Evolutionary conservation across 2,797 vertebrate genomes (phyloP), one percentile per base, ranked within the genome.

Genomic region (Saxicola maurus): DNA sequence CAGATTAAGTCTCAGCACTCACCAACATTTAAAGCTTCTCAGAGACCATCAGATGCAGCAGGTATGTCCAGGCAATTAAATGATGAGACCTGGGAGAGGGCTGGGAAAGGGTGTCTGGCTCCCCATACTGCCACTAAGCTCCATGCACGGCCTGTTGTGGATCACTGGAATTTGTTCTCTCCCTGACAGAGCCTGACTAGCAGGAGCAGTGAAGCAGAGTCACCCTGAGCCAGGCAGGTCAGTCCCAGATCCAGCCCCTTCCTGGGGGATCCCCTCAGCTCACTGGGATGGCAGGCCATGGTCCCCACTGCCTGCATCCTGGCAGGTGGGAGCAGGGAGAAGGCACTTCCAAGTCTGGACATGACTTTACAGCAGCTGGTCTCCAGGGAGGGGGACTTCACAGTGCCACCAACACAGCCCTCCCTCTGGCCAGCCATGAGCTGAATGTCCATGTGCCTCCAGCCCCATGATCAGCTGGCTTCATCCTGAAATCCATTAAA

Each of bases 251-350:
- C 17, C 49, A 83, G 20, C 3, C 6, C 16, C 17, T 56, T 37
- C 14, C 25, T 0, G 20, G 9, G 18, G 3, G 4, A 33, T 2
- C 16, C 5, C 6, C 14, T 56, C 23, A 59, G 16, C 18, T 89
- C 38, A 17, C 52, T 8, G 3, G 14, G 14, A 20, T 0, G 1
- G 19, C 19, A 86, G 77, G n/a, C 4, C 1, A n/a, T 45, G 28
- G 6, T 75, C 11, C 48, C 20, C 14, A 0, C 8, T 72, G 55
- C 25, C 66, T 68, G n/a, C 66, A 35, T 43, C 23, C 71, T 40
- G 48, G 33, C n/a, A 75, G 62, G 7, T 55, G 56, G n/a, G 57
- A 87, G 17, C 74, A 80, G 24, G 31, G 30, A 52, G 17, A 45
- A 72, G 15, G 6, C 20, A 28, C 24, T 21, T 23, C 45, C 19